Evolutionary conservation across 2,113 vertebrate species (phyloP).

Genomic region (Mesoclemmys tuberculata): DNA sequence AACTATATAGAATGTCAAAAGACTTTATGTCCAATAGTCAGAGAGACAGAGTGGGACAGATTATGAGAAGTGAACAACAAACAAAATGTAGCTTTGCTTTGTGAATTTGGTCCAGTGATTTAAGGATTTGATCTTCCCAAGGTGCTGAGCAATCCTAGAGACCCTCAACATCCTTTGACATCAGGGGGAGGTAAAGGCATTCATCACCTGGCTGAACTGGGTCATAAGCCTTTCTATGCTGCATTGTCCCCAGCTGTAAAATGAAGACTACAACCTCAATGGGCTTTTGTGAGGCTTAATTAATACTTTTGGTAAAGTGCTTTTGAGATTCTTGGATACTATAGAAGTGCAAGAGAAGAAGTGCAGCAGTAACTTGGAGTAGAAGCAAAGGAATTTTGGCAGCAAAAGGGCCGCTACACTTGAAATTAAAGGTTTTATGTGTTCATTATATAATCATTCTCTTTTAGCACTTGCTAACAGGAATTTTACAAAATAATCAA

Average conservation of each 20-base stretch:
- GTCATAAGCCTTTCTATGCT: background rate
- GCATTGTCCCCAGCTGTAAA: background rate
- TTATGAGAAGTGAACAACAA: background rate
- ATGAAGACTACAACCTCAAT: background rate
- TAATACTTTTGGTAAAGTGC: background rate
- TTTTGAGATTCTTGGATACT: background rate
- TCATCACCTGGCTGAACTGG: background rate
- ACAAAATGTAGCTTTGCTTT: background rate
- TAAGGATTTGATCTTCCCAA: background rate
- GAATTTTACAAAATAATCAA: constrained; percentile 36
- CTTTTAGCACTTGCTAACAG: constrained; percentile 20
- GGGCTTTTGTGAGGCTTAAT: background rate
- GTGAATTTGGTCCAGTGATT: background rate
- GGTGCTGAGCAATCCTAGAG: background rate
- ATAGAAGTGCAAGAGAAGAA: background rate
- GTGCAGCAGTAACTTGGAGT: background rate
- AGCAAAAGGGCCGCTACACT: background rate
- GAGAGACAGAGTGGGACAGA: background rate
- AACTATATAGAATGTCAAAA: background rate
- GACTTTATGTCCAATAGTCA: background rate
- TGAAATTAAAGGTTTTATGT: constrained; percentile 29
- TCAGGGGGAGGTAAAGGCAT: background rate
- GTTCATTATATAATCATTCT: constrained; percentile 1
- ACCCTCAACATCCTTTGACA: background rate
- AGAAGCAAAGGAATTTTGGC: constrained; percentile 35